Percentiles rank a stretch among this genome's conserved stretches.
Conservation (phyloP, 2,888 invertebrate species). For the Kryphioiulus occultus region DNA sequence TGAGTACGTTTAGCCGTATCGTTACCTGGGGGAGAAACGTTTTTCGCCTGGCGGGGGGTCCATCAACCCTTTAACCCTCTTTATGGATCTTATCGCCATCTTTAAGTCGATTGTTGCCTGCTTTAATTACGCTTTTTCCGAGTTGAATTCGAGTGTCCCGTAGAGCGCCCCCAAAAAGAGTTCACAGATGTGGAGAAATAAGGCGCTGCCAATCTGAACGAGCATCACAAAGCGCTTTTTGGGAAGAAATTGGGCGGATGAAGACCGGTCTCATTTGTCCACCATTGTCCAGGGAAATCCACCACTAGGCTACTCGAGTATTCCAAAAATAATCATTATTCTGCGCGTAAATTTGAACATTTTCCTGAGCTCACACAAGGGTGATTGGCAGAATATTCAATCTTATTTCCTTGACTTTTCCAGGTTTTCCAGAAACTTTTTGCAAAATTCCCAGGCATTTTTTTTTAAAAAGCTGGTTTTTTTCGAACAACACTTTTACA, state of each 20-base stretch:
- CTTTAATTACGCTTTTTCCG: slow-evolving; percentile 23
- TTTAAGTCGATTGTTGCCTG: slow-evolving; percentile 23
- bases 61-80: slow-evolving; percentile 9
- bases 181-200: background rate
- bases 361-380: too few species aligned
- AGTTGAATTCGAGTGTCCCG: slow-evolving; percentile 17
- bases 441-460: too few species aligned
- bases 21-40: background rate
- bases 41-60: slow-evolving; percentile 9
- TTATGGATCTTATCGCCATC: slow-evolving; percentile 23
- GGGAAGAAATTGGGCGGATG: background rate
- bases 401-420: too few species aligned
- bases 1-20: background rate
- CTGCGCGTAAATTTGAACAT: too few species aligned
- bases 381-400: too few species aligned
- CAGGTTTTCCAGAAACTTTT: too few species aligned
- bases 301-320: background rate
- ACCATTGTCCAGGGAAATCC: too few species aligned
- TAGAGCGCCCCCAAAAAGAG: background rate
- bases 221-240: background rate
- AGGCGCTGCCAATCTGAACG: background rate
- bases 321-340: background rate
- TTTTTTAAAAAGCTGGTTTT: too few species aligned
- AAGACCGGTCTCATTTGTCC: background rate
- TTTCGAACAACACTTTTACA: too few species aligned